Evolutionary conservation across 2,113 vertebrate species (phyloP).

Genomic region (Varanus salvator): DNA sequence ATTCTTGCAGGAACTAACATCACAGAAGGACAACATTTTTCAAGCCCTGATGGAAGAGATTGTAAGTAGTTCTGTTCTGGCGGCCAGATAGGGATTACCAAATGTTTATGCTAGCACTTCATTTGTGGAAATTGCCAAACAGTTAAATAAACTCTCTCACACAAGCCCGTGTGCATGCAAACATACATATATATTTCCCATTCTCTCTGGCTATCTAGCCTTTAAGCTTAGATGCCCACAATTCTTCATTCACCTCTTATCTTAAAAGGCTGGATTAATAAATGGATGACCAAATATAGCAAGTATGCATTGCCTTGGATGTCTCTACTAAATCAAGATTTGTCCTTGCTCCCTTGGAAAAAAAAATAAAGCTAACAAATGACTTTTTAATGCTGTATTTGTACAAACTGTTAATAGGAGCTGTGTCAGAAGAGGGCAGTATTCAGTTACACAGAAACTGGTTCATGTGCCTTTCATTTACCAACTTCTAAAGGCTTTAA

Average conservation of each 20-base stretch:
- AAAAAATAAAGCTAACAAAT: background rate
- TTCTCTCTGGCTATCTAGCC: background rate
- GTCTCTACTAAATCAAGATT: background rate
- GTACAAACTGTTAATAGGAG: background rate
- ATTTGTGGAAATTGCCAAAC: background rate
- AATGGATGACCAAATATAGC: background rate
- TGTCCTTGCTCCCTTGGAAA: background rate
- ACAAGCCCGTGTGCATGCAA: too few species aligned
- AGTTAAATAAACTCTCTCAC: background rate
- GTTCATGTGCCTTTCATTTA: background rate
- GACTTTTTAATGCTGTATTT: background rate
- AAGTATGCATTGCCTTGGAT: background rate
- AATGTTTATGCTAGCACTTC: rapidly evolving
- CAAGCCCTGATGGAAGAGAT: slow-evolving; percentile 20
- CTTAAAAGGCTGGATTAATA: background rate
- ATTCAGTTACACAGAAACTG: slow-evolving; percentile 44
- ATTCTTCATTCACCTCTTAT: background rate
- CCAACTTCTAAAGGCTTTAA: background rate
- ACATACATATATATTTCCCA: too few species aligned
- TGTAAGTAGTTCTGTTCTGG: background rate
- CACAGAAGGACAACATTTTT: slow-evolving; percentile 11
- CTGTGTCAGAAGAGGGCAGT: slow-evolving; percentile 65
- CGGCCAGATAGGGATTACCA: background rate
- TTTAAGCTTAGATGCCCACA: background rate
- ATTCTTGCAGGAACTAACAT: slow-evolving; percentile 23